These are phyloP conservation scores for Macrotis lagotis DNA, from an alignment of 2,113 vertebrate genomes.

Conservation along the genomic window DNA sequence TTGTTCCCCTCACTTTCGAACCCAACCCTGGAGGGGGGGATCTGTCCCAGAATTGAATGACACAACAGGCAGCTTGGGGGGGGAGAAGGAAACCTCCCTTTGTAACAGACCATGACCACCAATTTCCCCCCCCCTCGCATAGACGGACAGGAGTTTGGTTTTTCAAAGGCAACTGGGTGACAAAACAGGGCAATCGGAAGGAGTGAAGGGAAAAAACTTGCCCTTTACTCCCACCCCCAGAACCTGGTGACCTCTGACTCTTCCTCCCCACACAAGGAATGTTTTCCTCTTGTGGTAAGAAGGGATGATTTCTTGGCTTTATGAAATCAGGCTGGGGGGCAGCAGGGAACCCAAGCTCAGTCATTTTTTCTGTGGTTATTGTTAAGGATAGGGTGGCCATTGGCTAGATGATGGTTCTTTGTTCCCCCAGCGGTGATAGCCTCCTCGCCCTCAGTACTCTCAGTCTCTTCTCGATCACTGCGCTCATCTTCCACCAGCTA, in stretches of 20 bases:
- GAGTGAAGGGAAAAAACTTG: not conserved
- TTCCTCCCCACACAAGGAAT: conserved; percentile 44
- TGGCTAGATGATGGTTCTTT: conserved; percentile 88
- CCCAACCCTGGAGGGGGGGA: not conserved
- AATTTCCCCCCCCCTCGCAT: conserved; percentile 38
- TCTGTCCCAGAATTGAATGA: conserved; percentile 14
- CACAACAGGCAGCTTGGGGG: conserved; percentile 3
- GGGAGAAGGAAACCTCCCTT: conserved; percentile 4
- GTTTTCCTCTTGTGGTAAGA: conserved; percentile 18
- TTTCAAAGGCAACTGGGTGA: conserved; percentile 76
- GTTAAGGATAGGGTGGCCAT: conserved; percentile 89
- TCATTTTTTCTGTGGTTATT: conserved; percentile 92
- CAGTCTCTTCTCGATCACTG: conserved; percentile 94
- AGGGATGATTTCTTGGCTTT: conserved; percentile 63
- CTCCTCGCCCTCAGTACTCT: conserved; percentile 89
- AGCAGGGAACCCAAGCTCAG: conserved; percentile 70
- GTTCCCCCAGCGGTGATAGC: conserved; percentile 63
- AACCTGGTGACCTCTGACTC: not conserved
- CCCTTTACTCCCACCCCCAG: not conserved
- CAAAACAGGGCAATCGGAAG: not conserved
- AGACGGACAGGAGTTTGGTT: conserved; percentile 54
- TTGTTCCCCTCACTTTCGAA: not conserved
- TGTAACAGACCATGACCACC: conserved; percentile 17
- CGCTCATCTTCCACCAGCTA: conserved; percentile 92
- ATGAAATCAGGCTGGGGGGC: conserved; percentile 29